Evolutionary conservation across 1,140 invertebrate genomes (phyloP).

Genomic region (Pemphigus obesinymphae): DNA sequence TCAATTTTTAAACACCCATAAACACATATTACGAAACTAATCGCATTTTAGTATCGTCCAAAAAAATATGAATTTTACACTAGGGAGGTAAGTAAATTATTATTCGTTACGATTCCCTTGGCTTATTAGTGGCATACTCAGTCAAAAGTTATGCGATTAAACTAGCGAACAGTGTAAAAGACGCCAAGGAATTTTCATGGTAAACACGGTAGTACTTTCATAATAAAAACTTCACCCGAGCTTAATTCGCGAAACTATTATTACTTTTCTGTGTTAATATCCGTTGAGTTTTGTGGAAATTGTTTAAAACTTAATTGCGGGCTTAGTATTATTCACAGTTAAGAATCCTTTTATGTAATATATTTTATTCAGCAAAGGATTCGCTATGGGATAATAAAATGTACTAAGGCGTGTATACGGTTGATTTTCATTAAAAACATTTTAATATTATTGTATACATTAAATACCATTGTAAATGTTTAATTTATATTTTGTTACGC

Average conservation of each 20-base stretch:
- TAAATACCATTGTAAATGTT: too few species aligned
- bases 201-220: background rate
- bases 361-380: too few species aligned
- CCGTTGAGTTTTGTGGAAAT: background rate
- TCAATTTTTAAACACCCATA: background rate
- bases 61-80: background rate
- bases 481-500: too few species aligned
- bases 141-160: constrained; percentile 13
- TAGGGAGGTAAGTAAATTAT: background rate
- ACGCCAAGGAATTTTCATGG: background rate
- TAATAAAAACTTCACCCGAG: background rate
- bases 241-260: background rate
- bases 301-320: constrained; percentile 1
- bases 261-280: constrained; percentile 18
- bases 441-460: too few species aligned
- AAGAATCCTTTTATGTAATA: background rate
- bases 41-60: constrained; percentile 7
- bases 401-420: too few species aligned
- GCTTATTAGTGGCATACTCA: background rate
- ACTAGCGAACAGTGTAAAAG: background rate
- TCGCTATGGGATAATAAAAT: background rate
- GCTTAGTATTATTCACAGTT: background rate
- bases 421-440: too few species aligned
- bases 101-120: constrained; percentile 13
- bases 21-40: background rate